Base-by-base conservation (phyloP, 2,113 vertebrate species). In the Cinclus cinclus region DNA sequence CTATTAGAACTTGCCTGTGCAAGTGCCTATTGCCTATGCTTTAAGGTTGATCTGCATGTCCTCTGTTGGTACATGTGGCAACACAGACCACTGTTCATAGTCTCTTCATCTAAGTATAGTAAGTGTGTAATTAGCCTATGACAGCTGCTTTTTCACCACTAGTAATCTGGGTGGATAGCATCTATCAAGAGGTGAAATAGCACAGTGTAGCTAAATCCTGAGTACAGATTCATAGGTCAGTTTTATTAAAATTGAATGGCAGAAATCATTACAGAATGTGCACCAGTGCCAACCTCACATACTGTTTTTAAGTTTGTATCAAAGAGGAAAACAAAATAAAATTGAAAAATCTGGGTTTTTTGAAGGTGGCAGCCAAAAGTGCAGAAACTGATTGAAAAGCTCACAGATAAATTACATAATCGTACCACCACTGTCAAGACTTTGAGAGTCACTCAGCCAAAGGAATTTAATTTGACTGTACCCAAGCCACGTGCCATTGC, bases 341-440 rank as follows among this genome's bases (percentile, higher is more conserved):
- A 58, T 50, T 47, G 25, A 42, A 76, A 82, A 92, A 15, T 91
- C 25, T 95, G 52, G 50, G 71, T 95, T 94, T 65, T 92, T 96
- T 95, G 58, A 95, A 99, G 99, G 55, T 99, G 98, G 99, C 98
- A 98, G 87, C 98, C 98, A 16, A 94, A 98, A 95, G 95, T 99
- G 30, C 97, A 98, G 80, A 93, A 92, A 75, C 94, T 99, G 76
- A 87, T 98, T 75, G 88, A 94, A 46, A 95, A 98, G 60, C 97
- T 99, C 60, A 94, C 96, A 79, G 95, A 95, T 16, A 95, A 56
- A 94, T 73, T 95, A 55, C 83, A 60, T 68, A 70, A 69, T 77
- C 63, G 19, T 39, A 50, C 59, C 52, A 63, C 75, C 49, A 35
- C 68, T n/a, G 94, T 95, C 62, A 99, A 98, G 97, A 41, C 79